phyloP scores from a whole-genome alignment of 2,888 invertebrate genomes.

The Aphidius colemani region DNA sequence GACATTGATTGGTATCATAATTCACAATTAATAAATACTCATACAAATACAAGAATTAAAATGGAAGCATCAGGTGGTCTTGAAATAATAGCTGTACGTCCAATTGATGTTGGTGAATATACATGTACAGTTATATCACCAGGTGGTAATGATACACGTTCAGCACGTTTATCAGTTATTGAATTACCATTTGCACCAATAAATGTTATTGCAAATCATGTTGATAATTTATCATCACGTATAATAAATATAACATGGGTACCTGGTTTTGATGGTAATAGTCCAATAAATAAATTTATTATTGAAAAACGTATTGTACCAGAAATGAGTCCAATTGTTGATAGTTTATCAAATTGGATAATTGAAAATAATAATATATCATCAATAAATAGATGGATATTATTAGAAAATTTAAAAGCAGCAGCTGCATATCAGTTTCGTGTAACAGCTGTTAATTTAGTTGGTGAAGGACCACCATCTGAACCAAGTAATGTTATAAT shows the following conservation, averaged over 20 bases:
- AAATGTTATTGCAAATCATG: slow-evolving; percentile 76
- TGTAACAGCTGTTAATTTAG: slow-evolving; percentile 94
- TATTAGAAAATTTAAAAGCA: slow-evolving; percentile 86
- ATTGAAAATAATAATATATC: slow-evolving; percentile 87
- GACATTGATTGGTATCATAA: slow-evolving; percentile 89
- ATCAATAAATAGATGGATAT: slow-evolving; percentile 75
- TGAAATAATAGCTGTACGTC: slow-evolving; percentile 85
- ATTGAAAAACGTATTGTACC: slow-evolving; percentile 90
- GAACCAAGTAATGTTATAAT: slow-evolving; percentile 87
- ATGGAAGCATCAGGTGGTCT: slow-evolving; percentile 83
- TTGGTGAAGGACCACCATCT: slow-evolving; percentile 92
- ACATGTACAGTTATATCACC: slow-evolving; percentile 87
- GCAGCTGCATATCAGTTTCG: slow-evolving; percentile 96
- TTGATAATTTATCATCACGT: slow-evolving; percentile 70
- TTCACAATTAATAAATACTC: slow-evolving; percentile 73
- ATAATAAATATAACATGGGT: slow-evolving; percentile 94
- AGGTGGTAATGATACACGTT: slow-evolving; percentile 91
- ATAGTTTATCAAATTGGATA: slow-evolving; percentile 85
- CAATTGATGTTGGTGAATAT: slow-evolving; percentile 93
- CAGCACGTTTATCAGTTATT: slow-evolving; percentile 84
- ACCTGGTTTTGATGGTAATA: slow-evolving; percentile 96
- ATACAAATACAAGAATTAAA: slow-evolving; percentile 72
- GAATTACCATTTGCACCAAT: slow-evolving; percentile 94
- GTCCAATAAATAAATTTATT: slow-evolving; percentile 89
- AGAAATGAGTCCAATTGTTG: slow-evolving; percentile 83